phyloP scores from a whole-genome alignment of 2,113 vertebrate species.

The Spea bombifrons region DNA sequence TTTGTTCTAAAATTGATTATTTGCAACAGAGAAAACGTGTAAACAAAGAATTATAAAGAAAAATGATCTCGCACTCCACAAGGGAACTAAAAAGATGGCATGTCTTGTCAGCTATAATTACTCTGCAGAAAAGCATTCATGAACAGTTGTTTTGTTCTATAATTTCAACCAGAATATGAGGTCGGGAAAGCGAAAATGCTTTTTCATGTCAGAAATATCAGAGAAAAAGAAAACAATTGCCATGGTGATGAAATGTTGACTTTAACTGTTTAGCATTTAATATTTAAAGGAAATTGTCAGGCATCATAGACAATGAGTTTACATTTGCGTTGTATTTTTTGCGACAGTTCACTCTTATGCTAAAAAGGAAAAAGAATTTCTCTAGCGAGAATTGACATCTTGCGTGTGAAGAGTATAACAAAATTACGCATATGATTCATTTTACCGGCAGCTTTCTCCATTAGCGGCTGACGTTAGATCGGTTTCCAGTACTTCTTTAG shows the following conservation, averaged over 20 bases:
- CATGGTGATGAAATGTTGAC: constrained; percentile 10
- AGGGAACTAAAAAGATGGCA: no score
- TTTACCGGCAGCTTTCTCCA: neutral
- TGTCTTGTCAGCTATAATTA: neutral
- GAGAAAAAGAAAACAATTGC: neutral
- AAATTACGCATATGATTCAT: constrained; percentile 7
- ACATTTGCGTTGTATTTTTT: constrained; percentile 2
- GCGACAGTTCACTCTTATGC: neutral
- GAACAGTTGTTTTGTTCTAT: neutral
- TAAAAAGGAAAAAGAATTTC: neutral
- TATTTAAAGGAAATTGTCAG: neutral
- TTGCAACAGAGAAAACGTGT: no score
- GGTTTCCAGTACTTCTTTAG: neutral
- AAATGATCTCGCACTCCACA: neutral
- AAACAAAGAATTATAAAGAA: no score
- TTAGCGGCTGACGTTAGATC: neutral
- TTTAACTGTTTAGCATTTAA: neutral
- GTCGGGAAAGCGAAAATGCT: neutral
- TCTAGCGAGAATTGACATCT: neutral
- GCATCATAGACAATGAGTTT: constrained; percentile 10
- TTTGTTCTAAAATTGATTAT: no score
- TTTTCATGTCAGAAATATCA: neutral
- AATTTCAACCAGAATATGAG: neutral
- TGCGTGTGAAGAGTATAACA: neutral
- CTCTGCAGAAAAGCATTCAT: neutral